A percentile compares a stretch with the other conserved stretches of the same genome.
phyloP scores from a whole-genome alignment of 2,113 vertebrate genomes.

The Cichladusa arquata region DNA sequence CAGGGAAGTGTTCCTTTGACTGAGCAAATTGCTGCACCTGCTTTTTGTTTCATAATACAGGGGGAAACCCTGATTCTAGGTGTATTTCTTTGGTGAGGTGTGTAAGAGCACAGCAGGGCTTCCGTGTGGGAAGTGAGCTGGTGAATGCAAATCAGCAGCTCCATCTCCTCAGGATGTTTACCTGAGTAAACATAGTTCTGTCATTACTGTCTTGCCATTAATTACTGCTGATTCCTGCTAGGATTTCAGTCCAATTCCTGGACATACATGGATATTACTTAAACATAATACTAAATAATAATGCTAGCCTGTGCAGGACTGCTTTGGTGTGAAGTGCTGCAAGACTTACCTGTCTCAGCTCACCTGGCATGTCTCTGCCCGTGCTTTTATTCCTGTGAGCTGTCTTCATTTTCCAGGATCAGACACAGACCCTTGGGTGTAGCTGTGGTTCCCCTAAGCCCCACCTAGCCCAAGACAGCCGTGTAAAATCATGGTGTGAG shows the following conservation, averaged over 20 bases:
- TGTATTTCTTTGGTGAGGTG: background rate
- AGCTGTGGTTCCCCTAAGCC: background rate
- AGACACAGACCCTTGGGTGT: background rate
- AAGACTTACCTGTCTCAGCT: background rate
- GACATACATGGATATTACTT: fast-evolving
- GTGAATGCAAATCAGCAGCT: background rate
- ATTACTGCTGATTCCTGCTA: background rate
- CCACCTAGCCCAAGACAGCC: background rate
- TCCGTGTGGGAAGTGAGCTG: background rate
- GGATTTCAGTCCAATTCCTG: background rate
- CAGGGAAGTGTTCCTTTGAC: background rate
- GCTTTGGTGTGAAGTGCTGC: background rate
- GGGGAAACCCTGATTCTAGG: background rate
- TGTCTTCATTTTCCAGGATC: background rate
- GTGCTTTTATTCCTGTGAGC: fast-evolving
- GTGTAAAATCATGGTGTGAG: too few relatives aligned
- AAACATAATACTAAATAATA: background rate
- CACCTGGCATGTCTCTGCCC: background rate
- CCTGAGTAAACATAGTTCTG: background rate
- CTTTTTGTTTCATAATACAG: background rate
- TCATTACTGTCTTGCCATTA: background rate
- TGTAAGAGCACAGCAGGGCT: background rate
- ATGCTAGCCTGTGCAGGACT: too few relatives aligned
- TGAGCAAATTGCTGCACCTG: background rate
- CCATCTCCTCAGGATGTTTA: background rate